Evolutionary conservation across 2,888 invertebrate species (phyloP).

Genomic region (Lithosia quadra): DNA sequence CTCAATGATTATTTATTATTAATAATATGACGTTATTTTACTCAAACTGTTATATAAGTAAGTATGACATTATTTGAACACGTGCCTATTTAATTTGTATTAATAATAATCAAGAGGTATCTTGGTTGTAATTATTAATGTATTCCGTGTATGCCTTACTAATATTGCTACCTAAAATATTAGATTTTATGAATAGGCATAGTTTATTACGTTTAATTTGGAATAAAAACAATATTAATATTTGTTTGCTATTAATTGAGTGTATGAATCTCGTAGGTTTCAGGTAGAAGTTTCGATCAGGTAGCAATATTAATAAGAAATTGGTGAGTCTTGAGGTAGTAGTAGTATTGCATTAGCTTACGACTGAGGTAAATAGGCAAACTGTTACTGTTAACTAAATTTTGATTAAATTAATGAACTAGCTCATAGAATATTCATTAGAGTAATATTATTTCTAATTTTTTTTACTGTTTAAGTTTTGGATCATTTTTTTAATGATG

Average conservation of each 20-base stretch:
- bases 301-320: not conserved
- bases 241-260: no score
- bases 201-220: not conserved
- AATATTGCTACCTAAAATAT: not conserved
- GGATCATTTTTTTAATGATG: no score
- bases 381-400: not conserved
- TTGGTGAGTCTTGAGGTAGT: not conserved
- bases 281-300: not conserved
- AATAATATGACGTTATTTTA: not conserved
- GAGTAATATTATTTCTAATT: no score
- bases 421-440: no score
- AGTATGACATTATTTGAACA: no score
- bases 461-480: no score
- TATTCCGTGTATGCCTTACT: conserved; percentile 21
- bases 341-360: not conserved
- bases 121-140: conserved; percentile 37
- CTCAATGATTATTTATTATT: not conserved
- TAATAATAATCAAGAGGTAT: conserved; percentile 40
- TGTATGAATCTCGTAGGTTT: not conserved
- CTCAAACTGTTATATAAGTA: not conserved
- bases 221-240: not conserved
- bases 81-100: not conserved
- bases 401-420: no score
- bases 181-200: not conserved
- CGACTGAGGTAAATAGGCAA: not conserved